Percentiles rank a stretch among this genome's conserved stretches.
phyloP scores from a whole-genome alignment of 2,113 vertebrate species.

The Albula goreensis region DNA sequence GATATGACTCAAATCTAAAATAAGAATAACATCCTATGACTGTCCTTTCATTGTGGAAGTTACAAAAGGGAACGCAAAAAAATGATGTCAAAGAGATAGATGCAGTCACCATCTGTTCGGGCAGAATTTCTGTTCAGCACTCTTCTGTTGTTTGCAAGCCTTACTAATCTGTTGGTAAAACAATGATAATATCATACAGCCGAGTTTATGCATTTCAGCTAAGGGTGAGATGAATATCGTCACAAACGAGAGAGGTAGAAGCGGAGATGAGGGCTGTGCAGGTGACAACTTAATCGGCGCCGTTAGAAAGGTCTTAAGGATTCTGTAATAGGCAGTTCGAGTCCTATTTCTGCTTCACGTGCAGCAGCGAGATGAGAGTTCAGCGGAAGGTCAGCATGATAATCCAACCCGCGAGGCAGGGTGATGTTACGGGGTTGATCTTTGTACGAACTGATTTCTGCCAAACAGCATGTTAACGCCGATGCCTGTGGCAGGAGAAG shows the following conservation, averaged over 20 bases:
- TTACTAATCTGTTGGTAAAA: neutral
- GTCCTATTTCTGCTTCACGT: neutral
- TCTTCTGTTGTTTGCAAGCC: neutral
- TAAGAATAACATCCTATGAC: neutral
- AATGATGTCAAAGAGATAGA: neutral
- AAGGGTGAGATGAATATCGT: neutral
- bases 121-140: neutral
- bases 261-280: neutral
- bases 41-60: conserved; percentile 20
- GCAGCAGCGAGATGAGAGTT: too few relatives aligned
- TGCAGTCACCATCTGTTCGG: neutral
- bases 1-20: conserved; percentile 31
- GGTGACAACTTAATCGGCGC: neutral
- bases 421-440: neutral
- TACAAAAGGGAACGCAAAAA: neutral
- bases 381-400: too few relatives aligned
- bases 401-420: too few relatives aligned
- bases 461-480: too few relatives aligned
- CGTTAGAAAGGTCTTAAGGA: neutral
- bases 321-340: neutral
- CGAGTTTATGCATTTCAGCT: neutral
- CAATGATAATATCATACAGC: neutral
- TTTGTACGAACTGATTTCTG: too few relatives aligned
- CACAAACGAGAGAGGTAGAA: neutral
- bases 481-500: too few relatives aligned